Evolutionary conservation across 2,888 invertebrate species (phyloP).

Genomic region (Lucinisca nassula): DNA sequence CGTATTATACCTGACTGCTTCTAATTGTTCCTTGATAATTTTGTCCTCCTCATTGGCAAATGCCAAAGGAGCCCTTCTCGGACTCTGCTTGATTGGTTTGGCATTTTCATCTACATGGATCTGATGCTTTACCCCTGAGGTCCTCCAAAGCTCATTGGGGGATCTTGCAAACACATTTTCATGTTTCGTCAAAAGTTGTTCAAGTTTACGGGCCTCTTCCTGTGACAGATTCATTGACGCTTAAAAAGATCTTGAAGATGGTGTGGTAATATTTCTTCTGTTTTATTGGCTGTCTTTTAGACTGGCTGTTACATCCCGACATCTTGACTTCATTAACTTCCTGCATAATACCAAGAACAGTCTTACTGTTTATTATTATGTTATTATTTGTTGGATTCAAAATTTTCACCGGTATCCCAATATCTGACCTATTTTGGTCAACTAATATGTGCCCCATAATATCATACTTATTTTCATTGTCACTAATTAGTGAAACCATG

Average conservation of each 20-base stretch:
- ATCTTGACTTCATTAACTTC: background rate
- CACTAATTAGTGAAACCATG: background rate
- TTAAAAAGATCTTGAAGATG: conserved; percentile 12
- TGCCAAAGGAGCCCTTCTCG: conserved; percentile 41
- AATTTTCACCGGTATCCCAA: background rate
- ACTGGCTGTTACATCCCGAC: background rate
- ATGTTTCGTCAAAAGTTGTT: conserved; percentile 23
- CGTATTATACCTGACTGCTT: conserved; percentile 33
- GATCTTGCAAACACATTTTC: conserved; percentile 37
- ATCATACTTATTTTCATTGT: background rate
- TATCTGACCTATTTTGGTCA: background rate
- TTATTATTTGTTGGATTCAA: background rate
- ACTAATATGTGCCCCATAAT: background rate
- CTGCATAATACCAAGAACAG: background rate
- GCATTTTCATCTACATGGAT: conserved; percentile 30
- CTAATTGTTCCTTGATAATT: conserved; percentile 27
- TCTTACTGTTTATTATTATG: background rate
- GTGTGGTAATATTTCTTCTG: background rate
- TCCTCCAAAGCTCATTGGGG: conserved; percentile 37
- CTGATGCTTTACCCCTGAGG: conserved; percentile 34
- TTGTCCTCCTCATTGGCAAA: conserved; percentile 43
- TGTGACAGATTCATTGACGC: background rate
- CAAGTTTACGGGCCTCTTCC: background rate
- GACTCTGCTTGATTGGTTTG: conserved; percentile 33
- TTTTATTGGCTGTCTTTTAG: background rate